Evolutionary conservation across 2,888 invertebrate genomes (phyloP), one percentile per base, ranked within the genome.

Genomic region (Mythimna loreyi): DNA sequence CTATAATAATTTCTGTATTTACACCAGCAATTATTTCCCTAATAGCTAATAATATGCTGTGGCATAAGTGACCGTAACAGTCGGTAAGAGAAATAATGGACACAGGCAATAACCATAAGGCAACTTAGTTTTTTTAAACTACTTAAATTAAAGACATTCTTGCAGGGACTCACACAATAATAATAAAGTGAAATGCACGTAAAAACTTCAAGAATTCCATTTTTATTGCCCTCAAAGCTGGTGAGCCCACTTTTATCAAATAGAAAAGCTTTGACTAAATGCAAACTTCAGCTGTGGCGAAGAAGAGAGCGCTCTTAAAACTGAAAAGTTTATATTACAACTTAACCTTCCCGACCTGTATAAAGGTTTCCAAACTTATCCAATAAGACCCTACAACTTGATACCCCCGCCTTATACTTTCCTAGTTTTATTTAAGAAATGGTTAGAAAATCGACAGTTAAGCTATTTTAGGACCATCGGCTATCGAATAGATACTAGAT

Each of bases 311-410:
- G 84, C 85, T 87, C 83, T 86, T 88, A 87, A 87, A 85, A 82
- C 86, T 87, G 83, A 25, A 87, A 94, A 94, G 89, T 94, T 94
- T 92, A 90, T 93, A 93, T 92, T 91, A 90, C 91, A 91, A 92
- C 90, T 92, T 90, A 93, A 90, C 92, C 87, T 88, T 89, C 85
- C 86, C 86, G 75, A 88, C 89, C 89, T 89, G 89, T 89, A 87
- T 87, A 87, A 87, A 87, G 90, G 90, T 90, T 88, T 89, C 79
- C 89, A 71, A 94, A 94, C 92, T 94, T 94, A 92, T 92, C 93
- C 92, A 93, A 94, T 94, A 94, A 93, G 87, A 91, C 88, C 89
- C 84, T 86, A 85, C 75, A 87, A 86, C 85, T 87, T 85, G 82
- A 80, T 84, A 85, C 85, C 85, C 83, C 75, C 67, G 75, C 80